These are phyloP conservation scores for Antitype chi DNA, from an alignment of 2,888 invertebrate species.

Conservation along the genomic window DNA sequence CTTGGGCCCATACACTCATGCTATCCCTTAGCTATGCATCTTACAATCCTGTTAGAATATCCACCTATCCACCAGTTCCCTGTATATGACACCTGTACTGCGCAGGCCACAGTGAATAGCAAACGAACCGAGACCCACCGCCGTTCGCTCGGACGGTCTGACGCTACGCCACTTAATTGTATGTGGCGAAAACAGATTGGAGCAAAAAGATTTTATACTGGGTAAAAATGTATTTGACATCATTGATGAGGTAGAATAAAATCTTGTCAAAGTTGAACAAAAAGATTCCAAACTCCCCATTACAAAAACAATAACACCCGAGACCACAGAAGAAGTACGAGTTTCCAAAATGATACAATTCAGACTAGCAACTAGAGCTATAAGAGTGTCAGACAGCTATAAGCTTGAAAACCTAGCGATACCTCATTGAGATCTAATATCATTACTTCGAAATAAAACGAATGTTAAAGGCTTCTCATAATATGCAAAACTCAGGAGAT, in stretches of 20 bases:
- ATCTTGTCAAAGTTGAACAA: background rate
- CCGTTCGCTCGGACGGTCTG: slow-evolving; percentile 2
- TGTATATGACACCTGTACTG: slow-evolving; percentile 51
- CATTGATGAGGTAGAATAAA: background rate
- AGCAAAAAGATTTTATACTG: slow-evolving; percentile 9
- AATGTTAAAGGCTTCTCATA: background rate
- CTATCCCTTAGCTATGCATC: background rate
- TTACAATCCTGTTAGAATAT: slow-evolving; percentile 33
- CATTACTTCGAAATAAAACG: background rate
- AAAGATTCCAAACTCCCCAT: background rate
- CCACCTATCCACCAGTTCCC: background rate
- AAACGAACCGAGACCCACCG: slow-evolving; percentile 33
- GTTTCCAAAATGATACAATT: background rate
- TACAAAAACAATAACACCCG: background rate
- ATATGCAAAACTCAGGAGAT: background rate
- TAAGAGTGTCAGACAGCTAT: background rate
- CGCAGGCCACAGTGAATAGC: slow-evolving; percentile 39
- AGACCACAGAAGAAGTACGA: background rate
- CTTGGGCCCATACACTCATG: background rate
- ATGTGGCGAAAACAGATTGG: slow-evolving; percentile 3
- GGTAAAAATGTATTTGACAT: background rate
- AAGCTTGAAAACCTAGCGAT: background rate
- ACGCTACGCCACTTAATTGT: slow-evolving; percentile 14
- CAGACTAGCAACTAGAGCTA: background rate
- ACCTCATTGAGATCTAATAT: background rate